Conservation (phyloP, 2,797 vertebrate genomes). For the Tokudaia tokunoshimensis region DNA sequence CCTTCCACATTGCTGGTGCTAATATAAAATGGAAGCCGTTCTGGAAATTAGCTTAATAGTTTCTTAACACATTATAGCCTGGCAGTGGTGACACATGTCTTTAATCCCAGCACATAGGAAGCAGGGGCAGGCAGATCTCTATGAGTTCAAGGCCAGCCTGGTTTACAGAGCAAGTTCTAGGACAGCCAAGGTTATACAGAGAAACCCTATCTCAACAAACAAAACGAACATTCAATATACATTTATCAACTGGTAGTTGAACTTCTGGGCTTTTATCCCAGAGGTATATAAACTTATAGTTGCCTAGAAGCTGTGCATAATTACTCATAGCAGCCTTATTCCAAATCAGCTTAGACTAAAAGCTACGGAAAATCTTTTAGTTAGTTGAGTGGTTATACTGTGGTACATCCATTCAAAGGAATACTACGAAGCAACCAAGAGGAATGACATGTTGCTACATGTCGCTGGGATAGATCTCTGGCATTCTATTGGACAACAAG, state of each 20-base stretch:
- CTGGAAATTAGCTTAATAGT: neutral
- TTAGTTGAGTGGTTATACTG: neutral
- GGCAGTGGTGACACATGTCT: neutral
- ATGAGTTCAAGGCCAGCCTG: neutral
- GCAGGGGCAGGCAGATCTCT: neutral
- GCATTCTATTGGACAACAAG: neutral
- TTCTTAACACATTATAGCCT: neutral
- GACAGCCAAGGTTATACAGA: neutral
- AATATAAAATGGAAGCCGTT: neutral
- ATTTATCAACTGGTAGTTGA: neutral
- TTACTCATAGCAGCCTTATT: neutral
- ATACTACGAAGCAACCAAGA: neutral
- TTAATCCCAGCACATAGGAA: neutral
- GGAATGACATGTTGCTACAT: no score
- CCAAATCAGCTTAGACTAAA: neutral
- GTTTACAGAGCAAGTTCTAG: neutral
- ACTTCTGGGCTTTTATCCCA: neutral
- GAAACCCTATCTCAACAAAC: neutral
- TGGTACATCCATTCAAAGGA: neutral
- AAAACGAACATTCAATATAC: neutral
- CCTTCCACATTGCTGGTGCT: neutral
- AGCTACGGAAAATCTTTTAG: neutral
- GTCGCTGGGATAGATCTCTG: neutral
- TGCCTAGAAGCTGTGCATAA: neutral
- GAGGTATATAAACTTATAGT: slow-evolving; percentile 25